phyloP scores from a whole-genome alignment of 1,140 invertebrate genomes.

The Cydia amplana region DNA sequence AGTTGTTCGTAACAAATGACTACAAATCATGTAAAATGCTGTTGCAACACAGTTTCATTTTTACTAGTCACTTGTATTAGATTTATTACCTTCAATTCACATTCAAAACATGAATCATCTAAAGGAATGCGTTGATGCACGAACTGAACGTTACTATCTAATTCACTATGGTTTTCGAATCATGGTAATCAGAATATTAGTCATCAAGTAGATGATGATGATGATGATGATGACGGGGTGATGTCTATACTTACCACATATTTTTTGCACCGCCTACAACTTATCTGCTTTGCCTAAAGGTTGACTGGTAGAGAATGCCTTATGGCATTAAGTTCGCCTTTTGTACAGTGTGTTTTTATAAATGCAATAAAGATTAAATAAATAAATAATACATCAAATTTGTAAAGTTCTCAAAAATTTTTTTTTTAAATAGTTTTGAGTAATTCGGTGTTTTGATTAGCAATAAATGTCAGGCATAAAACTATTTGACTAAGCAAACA shows the following conservation, averaged over 20 bases:
- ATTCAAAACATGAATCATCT: conserved; percentile 34
- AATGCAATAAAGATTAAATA: no score
- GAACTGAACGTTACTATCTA: conserved; percentile 11
- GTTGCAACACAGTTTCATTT: conserved; percentile 9
- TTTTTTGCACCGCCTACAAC: no score
- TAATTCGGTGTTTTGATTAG: neutral
- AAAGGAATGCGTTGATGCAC: conserved; percentile 34
- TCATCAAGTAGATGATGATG: neutral
- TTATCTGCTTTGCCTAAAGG: no score
- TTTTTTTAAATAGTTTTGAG: neutral
- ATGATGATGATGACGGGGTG: no score
- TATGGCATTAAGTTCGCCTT: no score
- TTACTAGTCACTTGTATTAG: neutral
- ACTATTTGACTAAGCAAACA: neutral
- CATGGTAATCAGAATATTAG: conserved; percentile 28
- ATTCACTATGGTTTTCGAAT: conserved; percentile 30
- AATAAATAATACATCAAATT: neutral
- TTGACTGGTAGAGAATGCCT: no score
- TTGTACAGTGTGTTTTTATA: no score
- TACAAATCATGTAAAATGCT: conserved; percentile 1
- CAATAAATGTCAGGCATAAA: neutral
- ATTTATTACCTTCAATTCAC: conserved; percentile 10
- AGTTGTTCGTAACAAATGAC: neutral
- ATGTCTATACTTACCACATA: no score
- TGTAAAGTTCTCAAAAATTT: neutral